phyloP scores from a whole-genome alignment of 2,797 vertebrate species.

The Phrynocephalus guinanensis region DNA sequence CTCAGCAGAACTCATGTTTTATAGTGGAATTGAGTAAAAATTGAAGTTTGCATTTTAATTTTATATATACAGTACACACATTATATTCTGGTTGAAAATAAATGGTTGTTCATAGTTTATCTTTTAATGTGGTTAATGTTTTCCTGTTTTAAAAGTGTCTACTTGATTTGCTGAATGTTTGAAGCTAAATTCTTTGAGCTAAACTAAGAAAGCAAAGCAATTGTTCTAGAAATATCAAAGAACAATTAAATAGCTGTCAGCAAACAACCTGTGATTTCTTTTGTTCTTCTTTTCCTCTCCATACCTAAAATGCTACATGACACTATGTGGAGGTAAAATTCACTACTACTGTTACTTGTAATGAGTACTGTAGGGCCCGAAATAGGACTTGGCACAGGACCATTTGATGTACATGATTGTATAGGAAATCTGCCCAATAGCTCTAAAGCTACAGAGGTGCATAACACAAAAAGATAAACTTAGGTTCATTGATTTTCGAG shows the following conservation, averaged over 20 bases:
- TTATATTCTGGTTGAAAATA: constrained; percentile 57
- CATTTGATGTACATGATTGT: background rate
- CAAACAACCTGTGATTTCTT: background rate
- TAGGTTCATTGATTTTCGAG: constrained; percentile 1
- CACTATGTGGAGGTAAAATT: background rate
- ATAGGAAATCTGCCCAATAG: background rate
- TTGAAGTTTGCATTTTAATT: constrained; percentile 46
- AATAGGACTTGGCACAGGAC: background rate
- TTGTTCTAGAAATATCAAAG: background rate
- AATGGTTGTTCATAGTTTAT: constrained; percentile 44
- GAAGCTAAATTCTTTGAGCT: background rate
- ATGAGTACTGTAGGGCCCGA: background rate
- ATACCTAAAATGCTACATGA: background rate
- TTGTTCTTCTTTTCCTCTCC: background rate
- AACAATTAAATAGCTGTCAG: background rate
- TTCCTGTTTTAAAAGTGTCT: background rate
- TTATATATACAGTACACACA: constrained; percentile 22
- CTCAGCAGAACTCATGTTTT: background rate
- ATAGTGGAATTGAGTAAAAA: constrained; percentile 40
- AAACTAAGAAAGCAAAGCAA: background rate
- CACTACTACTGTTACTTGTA: background rate
- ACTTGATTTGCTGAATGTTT: background rate
- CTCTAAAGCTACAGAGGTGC: background rate
- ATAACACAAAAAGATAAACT: background rate
- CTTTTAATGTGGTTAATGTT: constrained; percentile 6